Evolutionary conservation across 2,888 invertebrate genomes (phyloP).

Genomic region (Frankliniella fusca): DNA sequence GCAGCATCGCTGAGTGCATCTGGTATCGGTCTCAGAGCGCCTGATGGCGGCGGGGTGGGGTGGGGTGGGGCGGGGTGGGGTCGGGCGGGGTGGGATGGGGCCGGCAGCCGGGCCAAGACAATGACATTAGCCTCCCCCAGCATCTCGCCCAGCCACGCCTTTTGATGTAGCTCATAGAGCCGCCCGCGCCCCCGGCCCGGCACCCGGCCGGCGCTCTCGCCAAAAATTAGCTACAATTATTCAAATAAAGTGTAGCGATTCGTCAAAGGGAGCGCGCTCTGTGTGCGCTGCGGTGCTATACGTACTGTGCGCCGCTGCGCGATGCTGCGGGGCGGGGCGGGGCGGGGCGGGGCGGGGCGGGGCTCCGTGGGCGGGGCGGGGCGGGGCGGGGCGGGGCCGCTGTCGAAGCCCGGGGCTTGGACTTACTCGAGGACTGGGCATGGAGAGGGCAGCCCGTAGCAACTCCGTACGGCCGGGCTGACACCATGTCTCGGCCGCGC

Average conservation of each 20-base stretch:
- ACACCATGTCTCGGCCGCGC: no score
- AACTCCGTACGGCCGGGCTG: no score
- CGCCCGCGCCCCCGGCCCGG: not conserved
- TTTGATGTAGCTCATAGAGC: not conserved
- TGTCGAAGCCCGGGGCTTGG: no score
- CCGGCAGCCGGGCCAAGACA: not conserved
- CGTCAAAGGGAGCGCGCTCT: not conserved
- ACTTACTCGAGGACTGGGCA: no score
- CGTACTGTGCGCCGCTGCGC: not conserved
- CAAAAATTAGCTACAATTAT: constrained; percentile 25
- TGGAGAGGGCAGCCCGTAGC: no score
- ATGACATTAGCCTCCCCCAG: constrained; percentile 22
- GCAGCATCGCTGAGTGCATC: not conserved
- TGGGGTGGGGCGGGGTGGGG: no score
- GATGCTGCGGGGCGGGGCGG: not conserved
- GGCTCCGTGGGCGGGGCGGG: not conserved
- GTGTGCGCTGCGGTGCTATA: not conserved
- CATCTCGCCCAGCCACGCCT: constrained; percentile 3
- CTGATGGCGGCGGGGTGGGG: not conserved
- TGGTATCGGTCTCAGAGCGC: constrained; percentile 17
- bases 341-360: not conserved
- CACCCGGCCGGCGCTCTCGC: not conserved
- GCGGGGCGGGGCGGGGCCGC: not conserved
- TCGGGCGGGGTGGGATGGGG: no score
- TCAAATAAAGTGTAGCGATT: constrained; percentile 13